Evolutionary conservation across 1,140 invertebrate species (phyloP).

Genomic region (Sitobion miscanthi): DNA sequence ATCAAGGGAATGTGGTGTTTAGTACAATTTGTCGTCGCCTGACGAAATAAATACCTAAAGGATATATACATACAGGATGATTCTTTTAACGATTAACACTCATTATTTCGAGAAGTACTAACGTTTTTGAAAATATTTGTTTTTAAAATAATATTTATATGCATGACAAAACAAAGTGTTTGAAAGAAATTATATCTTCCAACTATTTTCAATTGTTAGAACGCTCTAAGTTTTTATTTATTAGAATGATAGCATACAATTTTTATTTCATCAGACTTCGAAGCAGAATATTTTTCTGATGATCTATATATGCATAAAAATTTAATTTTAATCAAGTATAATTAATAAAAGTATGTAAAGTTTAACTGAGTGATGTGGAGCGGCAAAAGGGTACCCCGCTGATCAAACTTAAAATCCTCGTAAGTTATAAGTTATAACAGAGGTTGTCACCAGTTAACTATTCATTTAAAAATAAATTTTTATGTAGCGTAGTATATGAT

Average conservation of each 20-base stretch:
- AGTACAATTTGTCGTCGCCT: not conserved
- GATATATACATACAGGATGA: not conserved
- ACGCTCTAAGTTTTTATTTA: too few relatives aligned
- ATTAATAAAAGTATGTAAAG: not conserved
- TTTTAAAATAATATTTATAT: too few relatives aligned
- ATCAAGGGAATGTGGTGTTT: slow-evolving; percentile 19
- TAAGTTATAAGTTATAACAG: not conserved
- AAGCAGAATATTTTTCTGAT: not conserved
- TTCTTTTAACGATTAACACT: not conserved
- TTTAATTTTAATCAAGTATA: not conserved
- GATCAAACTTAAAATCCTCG: not conserved
- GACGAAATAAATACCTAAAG: slow-evolving; percentile 9
- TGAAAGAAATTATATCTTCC: too few relatives aligned
- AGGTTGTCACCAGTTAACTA: not conserved
- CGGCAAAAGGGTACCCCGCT: not conserved
- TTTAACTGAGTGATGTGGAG: not conserved
- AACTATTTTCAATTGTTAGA: too few relatives aligned
- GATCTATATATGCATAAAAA: not conserved
- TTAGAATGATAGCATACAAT: not conserved
- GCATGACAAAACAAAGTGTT: too few relatives aligned
- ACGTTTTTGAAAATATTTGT: too few relatives aligned
- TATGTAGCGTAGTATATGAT: not conserved
- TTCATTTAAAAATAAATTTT: not conserved
- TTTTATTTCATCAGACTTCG: not conserved
- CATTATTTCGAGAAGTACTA: not conserved